Evolutionary conservation across 2,797 vertebrate species (phyloP), one percentile per base, ranked within the genome.

Genomic region (Mus caroli): DNA sequence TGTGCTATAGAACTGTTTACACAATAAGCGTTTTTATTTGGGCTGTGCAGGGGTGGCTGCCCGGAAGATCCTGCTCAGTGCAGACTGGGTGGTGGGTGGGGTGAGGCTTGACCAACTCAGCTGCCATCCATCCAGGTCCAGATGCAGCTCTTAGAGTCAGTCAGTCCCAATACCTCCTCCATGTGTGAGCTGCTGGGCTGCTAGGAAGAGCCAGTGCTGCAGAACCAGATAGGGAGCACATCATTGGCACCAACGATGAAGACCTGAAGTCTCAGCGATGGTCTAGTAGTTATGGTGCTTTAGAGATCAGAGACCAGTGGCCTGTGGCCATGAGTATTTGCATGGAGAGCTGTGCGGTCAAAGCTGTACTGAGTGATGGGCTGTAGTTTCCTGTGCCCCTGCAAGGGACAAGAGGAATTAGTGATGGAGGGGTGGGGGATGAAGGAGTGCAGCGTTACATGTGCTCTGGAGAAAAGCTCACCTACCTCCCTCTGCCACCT

Each of bases 21-120:
- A 82, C 11, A 60, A 31, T 92, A 56, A 60, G 78, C 6, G 9
- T 95, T 88, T 94, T 64, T 43, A 50, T n/a, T 95, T 89, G 19
- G 40, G 20, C 73, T 75, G 22, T 43, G 37, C 37, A 43, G 73
- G 69, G 22, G 37, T 75, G 73, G 40, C 37, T 43, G 73, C 73
- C 37, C 34, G 2, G 71, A 75, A 43, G 73, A 24, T 22, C 71
- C 20, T 73, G 71, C 37, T 37, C 19, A 73, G 71, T 40, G 71
- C 40, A 75, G 22, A 22, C 37, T 75, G 37, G 37, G 40, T 24
- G 40, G 37, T 22, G 40, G 73, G 37, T 75, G 37, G 22, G 71
- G 73, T 75, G 37, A 40, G 73, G 73, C 22, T 75, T 43, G 73
- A 73, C 71, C 69, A 73, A 1, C 37, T 73, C 69, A 73, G 69